Evolutionary conservation across 2,797 vertebrate genomes (phyloP).

Genomic region (Lophotriccus pileatus): DNA sequence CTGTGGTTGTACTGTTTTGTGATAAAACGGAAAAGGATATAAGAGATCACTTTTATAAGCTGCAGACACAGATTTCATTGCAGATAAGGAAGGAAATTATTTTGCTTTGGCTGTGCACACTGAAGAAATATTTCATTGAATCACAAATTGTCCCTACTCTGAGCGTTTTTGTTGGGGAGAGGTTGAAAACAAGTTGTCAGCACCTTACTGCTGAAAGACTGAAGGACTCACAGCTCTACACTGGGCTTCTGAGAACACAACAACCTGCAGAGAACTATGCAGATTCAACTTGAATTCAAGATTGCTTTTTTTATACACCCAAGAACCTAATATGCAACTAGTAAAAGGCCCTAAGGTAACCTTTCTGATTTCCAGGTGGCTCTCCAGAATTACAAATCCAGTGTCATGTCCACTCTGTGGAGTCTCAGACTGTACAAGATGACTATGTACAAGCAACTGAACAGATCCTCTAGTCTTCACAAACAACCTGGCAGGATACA

Average conservation of each 20-base stretch:
- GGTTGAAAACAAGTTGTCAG: not conserved
- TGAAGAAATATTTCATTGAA: not conserved
- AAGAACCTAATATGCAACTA: not conserved
- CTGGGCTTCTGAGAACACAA: not conserved
- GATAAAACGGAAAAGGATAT: not conserved
- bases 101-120: not conserved
- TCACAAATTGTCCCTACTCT: not conserved
- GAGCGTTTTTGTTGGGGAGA: not conserved
- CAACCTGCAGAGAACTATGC: not conserved
- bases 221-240: not conserved
- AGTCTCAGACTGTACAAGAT: not conserved
- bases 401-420: not conserved
- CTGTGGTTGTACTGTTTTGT: not conserved
- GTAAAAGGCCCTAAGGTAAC: not conserved
- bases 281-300: not conserved
- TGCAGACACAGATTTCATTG: not conserved
- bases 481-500: accelerated
- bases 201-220: not conserved
- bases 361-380: not conserved
- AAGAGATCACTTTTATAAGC: not conserved
- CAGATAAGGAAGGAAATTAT: not conserved
- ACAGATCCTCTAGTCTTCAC: not conserved
- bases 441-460: not conserved
- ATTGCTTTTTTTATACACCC: not conserved
- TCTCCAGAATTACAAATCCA: not conserved